Base-by-base conservation (phyloP, 2,113 vertebrate species). In the Callaeas wilsoni region DNA sequence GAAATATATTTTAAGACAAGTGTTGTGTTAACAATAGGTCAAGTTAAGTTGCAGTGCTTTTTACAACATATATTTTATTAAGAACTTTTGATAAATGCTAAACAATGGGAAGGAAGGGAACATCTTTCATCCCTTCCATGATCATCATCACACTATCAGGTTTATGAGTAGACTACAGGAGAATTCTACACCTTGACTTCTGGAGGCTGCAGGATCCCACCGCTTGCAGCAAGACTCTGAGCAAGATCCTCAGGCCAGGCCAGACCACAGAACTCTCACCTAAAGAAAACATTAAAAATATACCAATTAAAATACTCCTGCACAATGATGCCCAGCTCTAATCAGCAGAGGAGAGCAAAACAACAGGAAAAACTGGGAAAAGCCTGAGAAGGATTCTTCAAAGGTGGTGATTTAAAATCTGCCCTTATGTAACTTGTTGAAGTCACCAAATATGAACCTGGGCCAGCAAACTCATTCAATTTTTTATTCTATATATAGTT, bases 401-500 rank as follows among this genome's bases (percentile, higher is more conserved):
- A 37, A 94, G 62, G 53, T 68, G 32, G 23, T 73, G n/a, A 18
- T 65, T 90, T 94, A 71, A 90, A 96, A 88, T 77, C 46, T 94
- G 50, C 33, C 70, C 87, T 96, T 89, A 76, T n/a, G 26, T 94
- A 96, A 96, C 90, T 96, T 80, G 75, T 62, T 95, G 87, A 96
- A 95, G 79, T 94, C 87, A 96, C 67, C 55, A 69, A 88, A 50
- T 52, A 84, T 63, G 89, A 94, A 74, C 59, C 47, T 59, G 26
- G 55, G 86, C 87, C 90, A 91, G 71, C 39, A 88, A 93, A 84
- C 46, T 90, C 53, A 83, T 96, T 96, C 78, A 85, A 26, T 90
- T 85, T 95, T 68, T 96, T 42, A 42, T 77, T 70, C 93, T 95
- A 91, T 95, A 96, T 96, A 96, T 96, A 96, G 90, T 42, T 91